Evolutionary conservation across 2,888 invertebrate species (phyloP).

Genomic region (Brachycybe producta): DNA sequence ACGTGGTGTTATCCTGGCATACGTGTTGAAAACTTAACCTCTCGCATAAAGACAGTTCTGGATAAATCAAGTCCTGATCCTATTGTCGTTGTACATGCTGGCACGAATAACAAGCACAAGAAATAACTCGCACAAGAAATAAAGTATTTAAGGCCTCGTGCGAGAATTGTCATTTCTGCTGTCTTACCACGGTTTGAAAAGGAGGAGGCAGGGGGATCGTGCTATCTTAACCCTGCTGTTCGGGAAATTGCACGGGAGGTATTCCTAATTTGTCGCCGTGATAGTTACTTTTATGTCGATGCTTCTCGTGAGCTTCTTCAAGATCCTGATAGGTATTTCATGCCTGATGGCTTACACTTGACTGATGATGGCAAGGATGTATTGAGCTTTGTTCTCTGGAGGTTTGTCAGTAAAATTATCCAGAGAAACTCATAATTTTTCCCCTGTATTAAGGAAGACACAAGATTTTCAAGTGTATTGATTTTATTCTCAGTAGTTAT

Average conservation of each 20-base stretch:
- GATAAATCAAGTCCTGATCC: neutral
- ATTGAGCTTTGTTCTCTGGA: neutral
- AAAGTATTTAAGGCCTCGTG: neutral
- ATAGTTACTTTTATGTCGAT: neutral
- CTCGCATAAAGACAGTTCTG: neutral
- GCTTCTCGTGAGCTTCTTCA: neutral
- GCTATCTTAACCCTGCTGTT: too few relatives aligned
- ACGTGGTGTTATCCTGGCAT: slow-evolving; percentile 3
- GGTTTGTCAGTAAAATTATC: neutral
- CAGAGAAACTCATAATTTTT: neutral
- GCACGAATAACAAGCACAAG: neutral
- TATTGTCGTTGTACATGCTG: neutral
- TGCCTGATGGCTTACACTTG: neutral
- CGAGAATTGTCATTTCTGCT: neutral
- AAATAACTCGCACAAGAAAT: neutral
- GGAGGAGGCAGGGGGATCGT: too few relatives aligned
- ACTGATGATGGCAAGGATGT: neutral
- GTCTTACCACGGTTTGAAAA: too few relatives aligned
- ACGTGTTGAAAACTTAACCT: neutral
- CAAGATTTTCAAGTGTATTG: too few relatives aligned
- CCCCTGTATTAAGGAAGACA: too few relatives aligned
- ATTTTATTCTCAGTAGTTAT: too few relatives aligned
- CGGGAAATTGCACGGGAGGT: too few relatives aligned
- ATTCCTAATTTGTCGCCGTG: neutral
- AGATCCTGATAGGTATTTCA: slow-evolving; percentile 1